These are phyloP conservation scores for Falco punctatus DNA, from an alignment of 2,113 vertebrate species.

Conservation along the genomic window DNA sequence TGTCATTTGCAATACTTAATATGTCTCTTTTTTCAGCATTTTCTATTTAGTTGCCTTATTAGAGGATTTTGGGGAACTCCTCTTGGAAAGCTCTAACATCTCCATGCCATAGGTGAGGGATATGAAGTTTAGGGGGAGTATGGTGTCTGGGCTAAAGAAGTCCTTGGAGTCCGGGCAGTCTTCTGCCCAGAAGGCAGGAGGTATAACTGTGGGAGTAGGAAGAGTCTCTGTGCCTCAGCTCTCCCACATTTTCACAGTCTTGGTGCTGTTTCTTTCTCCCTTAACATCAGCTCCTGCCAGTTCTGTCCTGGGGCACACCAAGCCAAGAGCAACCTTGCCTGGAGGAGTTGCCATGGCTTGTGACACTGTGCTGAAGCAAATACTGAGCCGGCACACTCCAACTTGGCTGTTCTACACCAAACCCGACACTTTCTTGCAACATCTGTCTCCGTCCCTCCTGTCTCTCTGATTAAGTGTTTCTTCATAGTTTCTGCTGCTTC, in stretches of 20 bases:
- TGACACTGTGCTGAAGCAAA: rapidly evolving
- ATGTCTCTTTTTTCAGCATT: background rate
- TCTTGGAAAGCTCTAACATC: background rate
- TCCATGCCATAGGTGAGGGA: background rate
- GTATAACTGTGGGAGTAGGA: background rate
- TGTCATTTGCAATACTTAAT: background rate
- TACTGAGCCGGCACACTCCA: background rate
- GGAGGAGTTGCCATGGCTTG: rapidly evolving
- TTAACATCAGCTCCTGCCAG: background rate
- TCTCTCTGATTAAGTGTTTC: background rate
- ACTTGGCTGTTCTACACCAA: background rate
- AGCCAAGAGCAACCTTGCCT: background rate
- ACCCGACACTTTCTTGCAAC: background rate
- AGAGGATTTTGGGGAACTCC: background rate
- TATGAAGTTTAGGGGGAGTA: background rate
- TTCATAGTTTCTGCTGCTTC: background rate
- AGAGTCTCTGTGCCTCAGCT: background rate
- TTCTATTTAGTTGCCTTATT: background rate
- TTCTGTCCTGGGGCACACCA: background rate
- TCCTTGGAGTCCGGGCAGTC: background rate
- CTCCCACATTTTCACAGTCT: background rate
- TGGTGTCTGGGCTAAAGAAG: background rate
- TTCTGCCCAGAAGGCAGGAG: background rate
- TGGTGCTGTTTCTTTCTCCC: background rate
- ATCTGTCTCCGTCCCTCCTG: background rate